These are phyloP conservation scores for Phalangium opilio DNA, from an alignment of 2,888 invertebrate species.

Conservation along the genomic window DNA sequence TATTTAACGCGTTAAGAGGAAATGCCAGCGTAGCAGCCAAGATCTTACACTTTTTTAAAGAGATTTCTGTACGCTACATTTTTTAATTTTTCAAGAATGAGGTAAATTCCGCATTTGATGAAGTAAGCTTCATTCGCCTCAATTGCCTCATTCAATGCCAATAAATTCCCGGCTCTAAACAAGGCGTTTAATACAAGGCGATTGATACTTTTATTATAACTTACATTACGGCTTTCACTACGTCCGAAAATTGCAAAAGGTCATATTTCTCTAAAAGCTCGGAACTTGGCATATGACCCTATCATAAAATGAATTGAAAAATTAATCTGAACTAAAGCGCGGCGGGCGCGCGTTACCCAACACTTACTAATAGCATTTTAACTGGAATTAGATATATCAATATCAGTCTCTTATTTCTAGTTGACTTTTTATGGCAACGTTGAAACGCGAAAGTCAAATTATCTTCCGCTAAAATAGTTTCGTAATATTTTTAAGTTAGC, in stretches of 20 bases:
- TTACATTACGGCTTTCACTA: slow-evolving; percentile 65
- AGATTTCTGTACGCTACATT: slow-evolving; percentile 89
- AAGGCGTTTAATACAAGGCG: no score
- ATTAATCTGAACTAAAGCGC: no score
- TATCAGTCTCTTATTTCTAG: slow-evolving; percentile 76
- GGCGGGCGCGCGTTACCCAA: not conserved
- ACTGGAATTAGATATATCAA: slow-evolving; percentile 90
- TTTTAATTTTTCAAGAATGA: slow-evolving; percentile 90
- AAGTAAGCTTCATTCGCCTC: slow-evolving; percentile 77
- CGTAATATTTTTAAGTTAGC: no score
- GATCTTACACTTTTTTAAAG: slow-evolving; percentile 67
- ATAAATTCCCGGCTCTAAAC: slow-evolving; percentile 59
- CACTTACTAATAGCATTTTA: slow-evolving; percentile 66
- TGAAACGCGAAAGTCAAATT: slow-evolving; percentile 83
- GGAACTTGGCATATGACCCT: slow-evolving; percentile 81
- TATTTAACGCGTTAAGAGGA: no score
- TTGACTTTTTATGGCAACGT: slow-evolving; percentile 63
- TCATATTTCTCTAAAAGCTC: slow-evolving; percentile 72
- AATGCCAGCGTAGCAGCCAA: not conserved
- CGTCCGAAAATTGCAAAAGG: slow-evolving; percentile 73
- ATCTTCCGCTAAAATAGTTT: slow-evolving; percentile 73
- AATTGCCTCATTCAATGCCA: slow-evolving; percentile 65
- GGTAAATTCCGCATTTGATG: slow-evolving; percentile 89
- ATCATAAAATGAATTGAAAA: no score
- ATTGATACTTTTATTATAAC: no score